Percentiles rank a stretch among this genome's conserved stretches.
phyloP scores from a whole-genome alignment of 2,888 invertebrate species.

The Melipona beecheii region DNA sequence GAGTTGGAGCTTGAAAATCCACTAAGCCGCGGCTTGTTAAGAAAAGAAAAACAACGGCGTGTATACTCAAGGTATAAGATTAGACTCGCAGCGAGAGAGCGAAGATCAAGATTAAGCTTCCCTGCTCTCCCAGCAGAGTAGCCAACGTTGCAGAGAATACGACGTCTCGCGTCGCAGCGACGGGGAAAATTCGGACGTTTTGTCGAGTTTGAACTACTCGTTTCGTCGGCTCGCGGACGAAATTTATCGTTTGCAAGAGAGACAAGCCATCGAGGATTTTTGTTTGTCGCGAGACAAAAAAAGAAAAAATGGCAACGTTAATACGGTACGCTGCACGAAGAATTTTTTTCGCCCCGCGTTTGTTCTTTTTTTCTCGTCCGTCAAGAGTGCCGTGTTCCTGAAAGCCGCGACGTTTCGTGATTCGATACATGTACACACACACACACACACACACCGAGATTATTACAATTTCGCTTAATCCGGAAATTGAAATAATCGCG shows the following conservation, averaged over 20 bases:
- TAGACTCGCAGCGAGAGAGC: neutral
- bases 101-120: neutral
- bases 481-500: slow-evolving; percentile 40
- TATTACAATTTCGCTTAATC: slow-evolving; percentile 31
- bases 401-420: neutral
- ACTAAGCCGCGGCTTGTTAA: neutral
- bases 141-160: neutral
- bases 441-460: neutral
- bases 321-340: neutral
- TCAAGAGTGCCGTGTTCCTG: neutral
- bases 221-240: neutral
- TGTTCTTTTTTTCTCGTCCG: neutral
- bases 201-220: neutral
- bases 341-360: neutral
- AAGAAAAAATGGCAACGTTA: slow-evolving; percentile 3
- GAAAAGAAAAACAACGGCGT: neutral
- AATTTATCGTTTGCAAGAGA: neutral
- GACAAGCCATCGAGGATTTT: slow-evolving; percentile 2
- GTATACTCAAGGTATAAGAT: neutral
- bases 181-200: neutral
- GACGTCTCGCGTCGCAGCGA: neutral
- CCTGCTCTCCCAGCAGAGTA: too few relatives aligned
- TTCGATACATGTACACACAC: too few relatives aligned
- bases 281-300: neutral
- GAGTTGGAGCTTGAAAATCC: neutral